These are phyloP conservation scores for Lysandra coridon DNA, from an alignment of 2,888 invertebrate genomes.

Conservation along the genomic window DNA sequence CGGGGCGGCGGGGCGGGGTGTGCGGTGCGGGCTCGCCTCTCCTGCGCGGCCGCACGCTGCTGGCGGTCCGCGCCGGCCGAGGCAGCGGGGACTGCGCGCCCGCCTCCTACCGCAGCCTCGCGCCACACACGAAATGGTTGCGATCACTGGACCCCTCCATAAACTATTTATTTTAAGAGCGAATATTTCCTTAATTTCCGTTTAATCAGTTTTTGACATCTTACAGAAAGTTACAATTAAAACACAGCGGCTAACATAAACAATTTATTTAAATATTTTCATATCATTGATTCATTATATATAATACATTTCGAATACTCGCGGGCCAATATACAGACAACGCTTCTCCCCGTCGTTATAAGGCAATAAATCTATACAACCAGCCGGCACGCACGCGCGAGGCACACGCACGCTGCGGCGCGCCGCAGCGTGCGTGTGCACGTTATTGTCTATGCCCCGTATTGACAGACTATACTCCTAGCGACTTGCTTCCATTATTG, in stretches of 20 bases:
- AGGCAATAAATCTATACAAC: slow-evolving; percentile 51
- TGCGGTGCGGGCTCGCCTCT: slow-evolving; percentile 67
- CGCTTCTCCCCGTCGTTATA: slow-evolving; percentile 30
- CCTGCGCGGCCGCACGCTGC: slow-evolving; percentile 47
- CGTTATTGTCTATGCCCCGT: slow-evolving; percentile 25
- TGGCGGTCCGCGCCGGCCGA: slow-evolving; percentile 44
- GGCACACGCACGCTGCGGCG: neutral
- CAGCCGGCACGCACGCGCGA: slow-evolving; percentile 33
- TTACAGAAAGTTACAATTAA: slow-evolving; percentile 27
- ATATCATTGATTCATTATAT: slow-evolving; percentile 57
- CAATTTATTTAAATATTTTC: slow-evolving; percentile 75
- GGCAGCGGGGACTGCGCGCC: slow-evolving; percentile 58
- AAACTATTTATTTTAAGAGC: slow-evolving; percentile 18
- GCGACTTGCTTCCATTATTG: neutral
- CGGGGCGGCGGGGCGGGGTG: slow-evolving; percentile 44
- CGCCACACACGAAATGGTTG: slow-evolving; percentile 55
- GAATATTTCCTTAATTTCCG: neutral
- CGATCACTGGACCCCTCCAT: slow-evolving; percentile 40
- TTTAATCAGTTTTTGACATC: neutral
- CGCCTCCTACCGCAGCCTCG: slow-evolving; percentile 55
- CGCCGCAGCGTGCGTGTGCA: neutral
- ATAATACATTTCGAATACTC: slow-evolving; percentile 66
- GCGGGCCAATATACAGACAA: slow-evolving; percentile 50
- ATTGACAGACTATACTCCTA: slow-evolving; percentile 16
- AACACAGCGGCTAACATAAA: slow-evolving; percentile 69